Base-by-base conservation (phyloP, 2,888 invertebrate species). In the Alentia gelatinosa region DNA sequence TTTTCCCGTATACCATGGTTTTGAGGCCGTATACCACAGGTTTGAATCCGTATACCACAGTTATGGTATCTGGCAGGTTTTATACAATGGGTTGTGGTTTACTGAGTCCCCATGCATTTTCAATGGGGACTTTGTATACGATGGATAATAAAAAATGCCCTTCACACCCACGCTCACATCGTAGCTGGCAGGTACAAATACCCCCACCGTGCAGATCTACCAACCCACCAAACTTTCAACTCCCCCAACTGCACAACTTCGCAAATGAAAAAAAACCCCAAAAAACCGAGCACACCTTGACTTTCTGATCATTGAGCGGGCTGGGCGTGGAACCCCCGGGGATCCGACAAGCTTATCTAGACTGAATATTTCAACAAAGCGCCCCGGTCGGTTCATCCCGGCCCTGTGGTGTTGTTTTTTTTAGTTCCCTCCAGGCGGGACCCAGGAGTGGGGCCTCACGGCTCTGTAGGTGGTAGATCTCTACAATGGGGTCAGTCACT, bases 301-400 rank as follows among this genome's bases (percentile, higher is more conserved):
- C 30, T 68, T 68, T 68, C 33, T 30, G 68, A 68, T 9, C 68
- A 26, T 68, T 3, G 68, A 4, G 33, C 1, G 5, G 1, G 33
- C 68, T 56, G 56, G 56, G 56, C n/a, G 47, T 56, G 56, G 26
- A 9, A 26, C 68, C 68, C 68, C 68, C 68, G 68, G 68, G 68
- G 68, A 5, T 68, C 33, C 26, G 1, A 30, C 68, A 68, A 68
- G 30, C 30, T 68, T 68, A 68, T 68, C 26, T 68, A 30, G 33
- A 68, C 30, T 68, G 68, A 68, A 68, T 68, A 68, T 68, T 68
- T 68, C 26, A 68, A 68, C 68, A 68, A 68, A 26, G 68, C 30
- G 23, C 68, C 68, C n/a, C 68, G 30, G 68, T 12, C 56, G 56
- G 19, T 56, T 56, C 56, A 56, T 56, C 56, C n/a, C 47, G 19